These are phyloP conservation scores for Anomalospiza imberbis DNA, from an alignment of 2,797 vertebrate genomes.

Conservation along the genomic window DNA sequence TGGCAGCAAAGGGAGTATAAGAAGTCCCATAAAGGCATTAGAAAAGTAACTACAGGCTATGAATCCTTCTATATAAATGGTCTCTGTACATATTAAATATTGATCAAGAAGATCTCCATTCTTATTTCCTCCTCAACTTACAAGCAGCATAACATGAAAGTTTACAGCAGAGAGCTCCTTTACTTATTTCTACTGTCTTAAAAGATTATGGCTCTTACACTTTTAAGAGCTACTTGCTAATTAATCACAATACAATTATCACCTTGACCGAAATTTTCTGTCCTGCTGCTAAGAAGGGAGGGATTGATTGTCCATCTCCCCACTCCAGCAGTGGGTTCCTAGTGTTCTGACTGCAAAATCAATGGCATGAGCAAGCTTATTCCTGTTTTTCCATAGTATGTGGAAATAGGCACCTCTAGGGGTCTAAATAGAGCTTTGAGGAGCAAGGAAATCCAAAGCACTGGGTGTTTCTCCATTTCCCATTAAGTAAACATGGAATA, in stretches of 20 bases:
- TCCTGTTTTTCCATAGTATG: not conserved
- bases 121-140: conserved; percentile 4
- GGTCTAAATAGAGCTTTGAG: not conserved
- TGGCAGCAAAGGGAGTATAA: not conserved
- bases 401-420: not conserved
- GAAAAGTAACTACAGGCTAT: not conserved
- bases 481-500: not conserved
- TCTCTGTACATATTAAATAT: not conserved
- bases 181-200: not conserved
- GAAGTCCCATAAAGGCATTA: not conserved
- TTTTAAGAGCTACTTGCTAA: not conserved
- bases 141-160: not conserved
- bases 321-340: not conserved
- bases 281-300: not conserved
- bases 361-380: not conserved
- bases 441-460: not conserved
- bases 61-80: not conserved
- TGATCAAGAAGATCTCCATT: not conserved
- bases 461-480: not conserved
- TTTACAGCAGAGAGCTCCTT: not conserved
- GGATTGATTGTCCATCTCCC: not conserved
- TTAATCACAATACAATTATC: not conserved
- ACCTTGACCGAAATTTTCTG: not conserved
- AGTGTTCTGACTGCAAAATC: not conserved
- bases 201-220: not conserved